These are phyloP conservation scores for Nowickia ferox DNA, from an alignment of 2,888 invertebrate species.

Conservation along the genomic window DNA sequence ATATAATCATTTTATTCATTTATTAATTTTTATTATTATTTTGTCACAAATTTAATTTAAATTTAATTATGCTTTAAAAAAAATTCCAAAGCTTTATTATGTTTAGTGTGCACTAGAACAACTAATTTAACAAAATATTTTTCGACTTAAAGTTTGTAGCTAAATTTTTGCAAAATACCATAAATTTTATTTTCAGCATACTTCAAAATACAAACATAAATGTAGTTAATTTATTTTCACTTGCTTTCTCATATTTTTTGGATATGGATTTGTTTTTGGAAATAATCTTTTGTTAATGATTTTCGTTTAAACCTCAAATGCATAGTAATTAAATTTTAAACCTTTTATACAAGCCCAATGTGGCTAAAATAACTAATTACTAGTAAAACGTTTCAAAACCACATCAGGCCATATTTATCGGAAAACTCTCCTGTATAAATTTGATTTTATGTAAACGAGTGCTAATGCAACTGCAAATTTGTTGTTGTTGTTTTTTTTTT, in stretches of 20 bases:
- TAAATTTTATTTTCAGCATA: slow-evolving; percentile 14
- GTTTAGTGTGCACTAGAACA: neutral
- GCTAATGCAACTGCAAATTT: neutral
- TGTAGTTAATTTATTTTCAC: slow-evolving; percentile 4
- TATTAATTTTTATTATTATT: too few species aligned
- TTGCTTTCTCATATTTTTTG: neutral
- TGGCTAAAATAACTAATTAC: slow-evolving; percentile 80
- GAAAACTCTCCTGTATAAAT: slow-evolving; percentile 13
- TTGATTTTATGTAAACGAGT: neutral
- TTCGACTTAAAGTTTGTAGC: neutral
- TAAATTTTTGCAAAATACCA: neutral
- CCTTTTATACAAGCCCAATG: slow-evolving; percentile 71
- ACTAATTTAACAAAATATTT: slow-evolving; percentile 16
- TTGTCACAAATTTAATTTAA: slow-evolving; percentile 60
- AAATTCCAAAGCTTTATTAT: slow-evolving; percentile 43
- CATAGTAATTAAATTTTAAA: slow-evolving; percentile 69
- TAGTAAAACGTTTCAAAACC: slow-evolving; percentile 78
- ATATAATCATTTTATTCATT: slow-evolving; percentile 15
- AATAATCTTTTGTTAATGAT: slow-evolving; percentile 67
- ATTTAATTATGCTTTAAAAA: slow-evolving; percentile 58
- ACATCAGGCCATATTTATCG: slow-evolving; percentile 69
- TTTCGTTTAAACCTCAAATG: slow-evolving; percentile 65
- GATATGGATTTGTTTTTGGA: slow-evolving; percentile 14
- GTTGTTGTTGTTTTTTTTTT: neutral
- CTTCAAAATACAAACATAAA: neutral